These are phyloP conservation scores for Ernsta delagoae DNA, from an alignment of 2,888 invertebrate species.

Conservation along the genomic window DNA sequence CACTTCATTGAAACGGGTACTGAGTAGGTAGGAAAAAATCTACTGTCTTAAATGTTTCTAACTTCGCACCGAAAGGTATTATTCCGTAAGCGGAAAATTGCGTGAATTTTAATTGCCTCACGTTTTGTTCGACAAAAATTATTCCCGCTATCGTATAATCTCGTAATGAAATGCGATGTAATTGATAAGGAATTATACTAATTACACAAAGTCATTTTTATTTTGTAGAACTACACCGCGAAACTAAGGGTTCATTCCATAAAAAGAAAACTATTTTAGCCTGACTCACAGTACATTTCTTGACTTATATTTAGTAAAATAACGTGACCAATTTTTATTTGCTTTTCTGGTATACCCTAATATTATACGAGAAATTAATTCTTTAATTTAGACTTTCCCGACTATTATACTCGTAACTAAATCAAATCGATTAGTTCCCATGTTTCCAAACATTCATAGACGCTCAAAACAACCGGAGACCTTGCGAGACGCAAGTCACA, in stretches of 20 bases:
- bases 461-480: too few relatives aligned
- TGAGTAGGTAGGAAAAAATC: conserved; percentile 17
- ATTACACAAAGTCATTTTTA: conserved; percentile 42
- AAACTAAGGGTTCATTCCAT: conserved; percentile 12
- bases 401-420: too few relatives aligned
- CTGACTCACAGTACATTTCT: neutral
- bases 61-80: conserved; percentile 41
- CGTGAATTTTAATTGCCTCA: conserved; percentile 50
- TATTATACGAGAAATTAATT: too few relatives aligned
- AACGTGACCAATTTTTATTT: neutral
- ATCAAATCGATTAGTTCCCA: too few relatives aligned
- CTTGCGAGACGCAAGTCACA: too few relatives aligned
- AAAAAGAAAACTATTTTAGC: neutral
- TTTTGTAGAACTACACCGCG: conserved; percentile 12
- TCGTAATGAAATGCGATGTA: conserved; percentile 46
- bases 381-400: too few relatives aligned
- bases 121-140: conserved; percentile 48
- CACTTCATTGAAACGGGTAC: conserved; percentile 33
- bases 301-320: neutral
- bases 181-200: conserved; percentile 43
- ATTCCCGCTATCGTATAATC: conserved; percentile 47
- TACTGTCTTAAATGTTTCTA: conserved; percentile 17
- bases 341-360: too few relatives aligned
- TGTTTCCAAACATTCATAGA: too few relatives aligned
- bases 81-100: conserved; percentile 53